Conservation (phyloP, 2,888 invertebrate species). For the Saturnia pavonia region DNA sequence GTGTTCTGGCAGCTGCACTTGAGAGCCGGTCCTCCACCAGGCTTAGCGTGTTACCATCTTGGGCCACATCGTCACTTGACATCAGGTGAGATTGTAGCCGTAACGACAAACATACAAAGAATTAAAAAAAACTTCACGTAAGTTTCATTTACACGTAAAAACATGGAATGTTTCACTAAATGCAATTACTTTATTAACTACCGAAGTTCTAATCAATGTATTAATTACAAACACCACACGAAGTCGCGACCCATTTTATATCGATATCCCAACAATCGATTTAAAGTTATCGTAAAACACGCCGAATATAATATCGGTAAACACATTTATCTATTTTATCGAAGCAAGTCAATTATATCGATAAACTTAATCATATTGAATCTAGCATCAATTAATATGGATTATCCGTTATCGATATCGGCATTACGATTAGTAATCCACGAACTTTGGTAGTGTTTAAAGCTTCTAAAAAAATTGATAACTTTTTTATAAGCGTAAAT, state of each 20-base stretch:
- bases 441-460: background rate
- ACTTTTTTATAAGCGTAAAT: no score
- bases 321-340: background rate
- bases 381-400: background rate
- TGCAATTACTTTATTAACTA: background rate
- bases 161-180: constrained; percentile 3
- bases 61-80: no score
- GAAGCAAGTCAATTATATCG: background rate
- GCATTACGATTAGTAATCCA: background rate
- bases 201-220: no score
- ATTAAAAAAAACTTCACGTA: background rate
- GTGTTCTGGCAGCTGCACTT: no score
- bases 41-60: no score
- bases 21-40: no score
- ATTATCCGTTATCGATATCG: background rate
- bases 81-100: no score
- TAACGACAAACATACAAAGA: no score
- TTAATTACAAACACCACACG: no score
- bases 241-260: background rate
- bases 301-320: background rate
- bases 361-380: background rate
- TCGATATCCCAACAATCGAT: background rate
- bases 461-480: background rate
- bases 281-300: background rate
- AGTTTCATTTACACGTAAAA: background rate